Conservation (phyloP, 2,888 invertebrate species). For the Luperina testacea region DNA sequence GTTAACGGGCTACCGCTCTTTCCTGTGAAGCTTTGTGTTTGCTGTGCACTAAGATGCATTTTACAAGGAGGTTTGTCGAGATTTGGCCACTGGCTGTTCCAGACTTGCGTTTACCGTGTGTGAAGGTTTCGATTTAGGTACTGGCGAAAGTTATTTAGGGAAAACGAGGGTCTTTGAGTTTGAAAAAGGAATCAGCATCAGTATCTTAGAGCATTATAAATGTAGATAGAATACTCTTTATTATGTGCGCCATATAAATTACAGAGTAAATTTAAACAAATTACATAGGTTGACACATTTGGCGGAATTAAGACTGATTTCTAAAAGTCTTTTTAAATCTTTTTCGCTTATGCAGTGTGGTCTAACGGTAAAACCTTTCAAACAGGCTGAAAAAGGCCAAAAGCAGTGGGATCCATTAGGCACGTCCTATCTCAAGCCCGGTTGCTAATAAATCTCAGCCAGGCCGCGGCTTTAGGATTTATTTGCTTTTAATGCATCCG, state of each 20-base stretch:
- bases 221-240: neutral
- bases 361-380: neutral
- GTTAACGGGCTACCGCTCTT: neutral
- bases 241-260: neutral
- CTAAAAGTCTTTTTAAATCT: neutral
- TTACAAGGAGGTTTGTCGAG: neutral
- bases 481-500: conserved; percentile 39
- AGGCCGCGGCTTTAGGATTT: conserved; percentile 31
- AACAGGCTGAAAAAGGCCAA: conserved; percentile 19
- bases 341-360: neutral
- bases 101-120: neutral
- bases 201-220: neutral
- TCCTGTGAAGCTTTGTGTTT: neutral
- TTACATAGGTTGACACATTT: neutral
- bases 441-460: conserved; percentile 42
- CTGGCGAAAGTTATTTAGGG: neutral
- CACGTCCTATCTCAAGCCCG: conserved; percentile 25
- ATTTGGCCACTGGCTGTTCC: neutral
- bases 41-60: neutral
- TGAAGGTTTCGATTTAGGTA: no score
- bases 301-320: neutral
- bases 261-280: neutral
- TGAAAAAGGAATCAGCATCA: neutral
- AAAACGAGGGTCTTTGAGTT: neutral
- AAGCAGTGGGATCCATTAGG: conserved; percentile 43